Evolutionary conservation across 2,888 invertebrate genomes (phyloP), one percentile per base, ranked within the genome.

Genomic region (Pachydiplax longipennis): DNA sequence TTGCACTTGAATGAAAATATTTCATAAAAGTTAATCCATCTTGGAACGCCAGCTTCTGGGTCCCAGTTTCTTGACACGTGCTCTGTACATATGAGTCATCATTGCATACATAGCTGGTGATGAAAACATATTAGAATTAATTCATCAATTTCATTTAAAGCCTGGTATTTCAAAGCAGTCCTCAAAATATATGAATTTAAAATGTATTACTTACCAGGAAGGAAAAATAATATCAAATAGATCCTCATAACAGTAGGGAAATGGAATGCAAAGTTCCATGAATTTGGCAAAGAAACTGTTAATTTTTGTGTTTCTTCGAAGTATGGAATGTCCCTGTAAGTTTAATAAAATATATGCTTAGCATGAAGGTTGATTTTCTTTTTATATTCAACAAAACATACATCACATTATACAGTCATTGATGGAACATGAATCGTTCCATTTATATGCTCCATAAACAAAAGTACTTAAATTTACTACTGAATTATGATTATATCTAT

Each of bases 211-310:
- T 93, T 93, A 95, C 95, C 97, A 0, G 98, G 97, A 92, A 98
- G 95, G 90, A 97, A 96, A 0, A 98, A 94, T 15, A 97, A 92
- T 58, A 98, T 94, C 22, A 99, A 94, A 94, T 99, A 98, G 1
- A 97, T 92, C 92, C 97, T 95, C 92, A 99, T 94, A 91, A 97
- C 95, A 0, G 96, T 95, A 0, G 98, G 97, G 94, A 98, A 97
- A 93, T 98, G 97, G 94, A 99, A 98, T 0, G 97, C 96, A 92
- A 97, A 96, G 94, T 99, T 99, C 95, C 96, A 97, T 5, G 95
- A 93, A 93, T 99, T 99, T 0, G 99, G 99, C 93, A 99, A 93
- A 0, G 95, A 94, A 2, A 98, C 93, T 0, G 97, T 96, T 93
- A 97, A 98, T 90, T 95, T 96, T 90, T 96, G 95, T 0, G 98